Evolutionary conservation across 2,888 invertebrate genomes (phyloP).

Genomic region (Scelioninae gen. 1): DNA sequence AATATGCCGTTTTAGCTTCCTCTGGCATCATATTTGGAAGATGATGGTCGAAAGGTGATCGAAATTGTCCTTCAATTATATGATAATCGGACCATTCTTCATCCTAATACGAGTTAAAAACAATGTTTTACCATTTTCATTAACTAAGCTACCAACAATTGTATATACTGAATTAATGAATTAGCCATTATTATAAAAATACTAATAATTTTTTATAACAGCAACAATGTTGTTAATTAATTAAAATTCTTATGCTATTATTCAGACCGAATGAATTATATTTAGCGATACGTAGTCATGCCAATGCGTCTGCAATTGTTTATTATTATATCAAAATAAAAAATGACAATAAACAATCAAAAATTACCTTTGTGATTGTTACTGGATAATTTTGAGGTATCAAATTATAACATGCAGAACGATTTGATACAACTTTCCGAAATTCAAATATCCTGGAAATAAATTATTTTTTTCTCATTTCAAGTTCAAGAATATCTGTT

Average conservation of each 20-base stretch:
- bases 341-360: no score
- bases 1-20: conserved; percentile 92
- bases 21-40: conserved; percentile 94
- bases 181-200: no score
- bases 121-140: no score
- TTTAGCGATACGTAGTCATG: no score
- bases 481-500: background rate
- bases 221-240: no score
- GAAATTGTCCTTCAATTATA: conserved; percentile 94
- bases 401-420: conserved; percentile 92
- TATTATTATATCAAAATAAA: no score
- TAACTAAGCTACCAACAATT: no score
- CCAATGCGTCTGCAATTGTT: no score
- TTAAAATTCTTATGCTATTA: background rate
- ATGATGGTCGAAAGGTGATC: conserved; percentile 92
- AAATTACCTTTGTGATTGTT: conserved; percentile 91
- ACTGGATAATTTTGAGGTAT: conserved; percentile 93
- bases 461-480: conserved; percentile 16
- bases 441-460: conserved; percentile 94
- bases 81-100: conserved; percentile 90
- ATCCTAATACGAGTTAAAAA: conserved; percentile 85
- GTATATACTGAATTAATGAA: no score
- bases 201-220: no score
- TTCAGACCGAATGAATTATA: background rate
- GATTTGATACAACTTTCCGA: conserved; percentile 92